A percentile compares a stretch with the other conserved stretches of the same genome.
Evolutionary conservation across 37 sponge, comb jelly and placozoan genomes (phyloP).

Genomic region (Crambe crambe): DNA sequence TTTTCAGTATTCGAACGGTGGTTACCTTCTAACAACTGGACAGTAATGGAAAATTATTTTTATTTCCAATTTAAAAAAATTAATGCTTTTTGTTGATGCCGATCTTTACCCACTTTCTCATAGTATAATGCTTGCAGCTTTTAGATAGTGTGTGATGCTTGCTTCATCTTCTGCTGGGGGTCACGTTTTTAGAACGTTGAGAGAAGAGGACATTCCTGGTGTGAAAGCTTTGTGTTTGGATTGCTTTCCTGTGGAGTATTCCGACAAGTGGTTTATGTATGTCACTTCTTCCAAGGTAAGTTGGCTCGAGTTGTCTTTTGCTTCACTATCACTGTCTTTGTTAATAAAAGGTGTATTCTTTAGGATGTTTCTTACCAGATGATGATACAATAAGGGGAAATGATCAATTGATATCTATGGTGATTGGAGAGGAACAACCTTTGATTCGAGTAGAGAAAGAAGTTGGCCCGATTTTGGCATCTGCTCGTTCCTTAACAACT

Average conservation of each 20-base stretch:
- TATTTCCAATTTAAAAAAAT: no score
- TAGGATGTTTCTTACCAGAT: slow-evolving; percentile 5
- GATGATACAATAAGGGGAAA: neutral
- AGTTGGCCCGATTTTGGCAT: slow-evolving; percentile 8
- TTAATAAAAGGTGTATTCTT: slow-evolving; percentile 25
- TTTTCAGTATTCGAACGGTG: neutral
- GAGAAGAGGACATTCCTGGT: neutral
- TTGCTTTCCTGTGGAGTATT: slow-evolving; percentile 42
- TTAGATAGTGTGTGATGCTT: no score
- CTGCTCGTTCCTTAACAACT: neutral
- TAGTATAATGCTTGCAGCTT: no score
- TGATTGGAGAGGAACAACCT: slow-evolving; percentile 31
- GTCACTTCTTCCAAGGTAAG: slow-evolving; percentile 28
- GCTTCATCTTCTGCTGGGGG: neutral
- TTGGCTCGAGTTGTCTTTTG: neutral
- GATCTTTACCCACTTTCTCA: no score
- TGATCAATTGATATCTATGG: slow-evolving; percentile 25
- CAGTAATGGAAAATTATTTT: no score
- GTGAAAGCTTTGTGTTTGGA: slow-evolving; percentile 29
- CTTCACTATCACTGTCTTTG: neutral
- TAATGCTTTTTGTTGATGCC: no score
- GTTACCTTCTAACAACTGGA: neutral
- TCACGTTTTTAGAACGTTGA: neutral
- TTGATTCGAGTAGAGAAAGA: slow-evolving; percentile 32
- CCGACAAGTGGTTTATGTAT: slow-evolving; percentile 38